phyloP scores from a whole-genome alignment of 2,113 vertebrate species.

The Chloropsis cyanopogon region DNA sequence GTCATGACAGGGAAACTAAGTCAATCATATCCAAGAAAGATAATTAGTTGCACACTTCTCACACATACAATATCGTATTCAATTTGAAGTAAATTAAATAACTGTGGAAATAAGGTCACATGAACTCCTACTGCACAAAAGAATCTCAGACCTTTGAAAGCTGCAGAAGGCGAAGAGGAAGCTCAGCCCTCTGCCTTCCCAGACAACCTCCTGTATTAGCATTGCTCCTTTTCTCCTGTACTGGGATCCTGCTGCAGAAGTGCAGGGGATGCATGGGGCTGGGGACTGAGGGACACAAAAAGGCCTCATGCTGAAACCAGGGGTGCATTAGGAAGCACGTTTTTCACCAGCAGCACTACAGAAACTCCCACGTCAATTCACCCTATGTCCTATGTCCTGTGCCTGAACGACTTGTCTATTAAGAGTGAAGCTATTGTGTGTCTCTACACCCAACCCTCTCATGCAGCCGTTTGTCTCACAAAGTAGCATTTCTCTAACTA shows the following conservation, averaged over 20 bases:
- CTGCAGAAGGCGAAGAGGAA: not conserved
- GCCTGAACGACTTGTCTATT: not conserved
- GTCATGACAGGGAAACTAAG: not conserved
- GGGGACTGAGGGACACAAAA: not conserved
- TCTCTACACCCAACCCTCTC: not conserved
- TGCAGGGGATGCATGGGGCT: fast-evolving
- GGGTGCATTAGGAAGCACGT: fast-evolving
- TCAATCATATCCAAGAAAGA: not conserved
- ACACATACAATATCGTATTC: not conserved
- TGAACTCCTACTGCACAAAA: not conserved
- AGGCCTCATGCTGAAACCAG: not conserved
- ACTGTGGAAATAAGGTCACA: not conserved
- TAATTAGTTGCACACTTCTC: not conserved
- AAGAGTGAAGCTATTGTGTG: fast-evolving
- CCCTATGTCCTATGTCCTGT: too few relatives aligned
- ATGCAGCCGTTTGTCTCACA: not conserved
- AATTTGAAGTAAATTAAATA: constrained; percentile 9
- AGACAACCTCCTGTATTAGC: not conserved
- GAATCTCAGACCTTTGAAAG: not conserved
- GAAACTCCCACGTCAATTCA: not conserved
- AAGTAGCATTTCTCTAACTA: not conserved
- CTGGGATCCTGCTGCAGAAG: not conserved
- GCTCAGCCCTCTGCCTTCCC: not conserved
- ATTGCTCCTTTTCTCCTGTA: not conserved
- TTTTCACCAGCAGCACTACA: not conserved